Percentiles rank a stretch among this genome's conserved stretches.
Conservation (phyloP, 2,888 invertebrate species). For the Augiades crinisus region DNA sequence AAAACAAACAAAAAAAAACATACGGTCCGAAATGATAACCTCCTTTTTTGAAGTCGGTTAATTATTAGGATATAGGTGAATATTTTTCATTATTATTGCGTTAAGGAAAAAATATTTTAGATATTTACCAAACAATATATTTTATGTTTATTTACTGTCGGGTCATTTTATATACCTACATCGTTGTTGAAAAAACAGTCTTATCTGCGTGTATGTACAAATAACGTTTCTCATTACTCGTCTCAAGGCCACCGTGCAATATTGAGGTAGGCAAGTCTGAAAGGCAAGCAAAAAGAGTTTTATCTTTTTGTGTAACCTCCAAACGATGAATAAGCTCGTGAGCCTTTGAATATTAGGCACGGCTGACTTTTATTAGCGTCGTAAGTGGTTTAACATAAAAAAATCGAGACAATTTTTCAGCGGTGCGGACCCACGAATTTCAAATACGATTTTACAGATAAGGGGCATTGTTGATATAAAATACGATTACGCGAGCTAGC, state of each 20-base stretch:
- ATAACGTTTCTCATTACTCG: conserved; percentile 2
- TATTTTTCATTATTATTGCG: no score
- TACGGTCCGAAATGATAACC: no score
- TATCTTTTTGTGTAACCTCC: conserved; percentile 12
- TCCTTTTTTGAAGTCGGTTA: no score
- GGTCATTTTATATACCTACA: no score
- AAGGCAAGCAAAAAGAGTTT: conserved; percentile 15
- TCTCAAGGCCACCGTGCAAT: conserved; percentile 11
- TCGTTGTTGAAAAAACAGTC: no score
- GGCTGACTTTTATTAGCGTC: conserved; percentile 39
- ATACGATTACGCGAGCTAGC: conserved; percentile 71
- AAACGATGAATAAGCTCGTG: conserved; percentile 18
- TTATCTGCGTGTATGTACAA: neutral
- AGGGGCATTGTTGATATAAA: conserved; percentile 74
- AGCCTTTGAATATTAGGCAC: conserved; percentile 20
- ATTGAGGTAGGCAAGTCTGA: conserved; percentile 10
- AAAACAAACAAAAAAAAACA: no score
- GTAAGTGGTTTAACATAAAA: conserved; percentile 61
- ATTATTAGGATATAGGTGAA: no score
- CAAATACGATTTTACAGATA: conserved; percentile 74
- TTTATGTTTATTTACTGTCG: no score
- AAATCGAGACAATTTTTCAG: conserved; percentile 68
- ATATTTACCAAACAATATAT: no score
- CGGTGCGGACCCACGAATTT: conserved; percentile 69
- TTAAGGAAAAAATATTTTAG: no score